Percentiles rank a stretch among this genome's conserved stretches.
These are phyloP conservation scores for Hypena proboscidalis DNA, from an alignment of 2,888 invertebrate species.

Conservation along the genomic window DNA sequence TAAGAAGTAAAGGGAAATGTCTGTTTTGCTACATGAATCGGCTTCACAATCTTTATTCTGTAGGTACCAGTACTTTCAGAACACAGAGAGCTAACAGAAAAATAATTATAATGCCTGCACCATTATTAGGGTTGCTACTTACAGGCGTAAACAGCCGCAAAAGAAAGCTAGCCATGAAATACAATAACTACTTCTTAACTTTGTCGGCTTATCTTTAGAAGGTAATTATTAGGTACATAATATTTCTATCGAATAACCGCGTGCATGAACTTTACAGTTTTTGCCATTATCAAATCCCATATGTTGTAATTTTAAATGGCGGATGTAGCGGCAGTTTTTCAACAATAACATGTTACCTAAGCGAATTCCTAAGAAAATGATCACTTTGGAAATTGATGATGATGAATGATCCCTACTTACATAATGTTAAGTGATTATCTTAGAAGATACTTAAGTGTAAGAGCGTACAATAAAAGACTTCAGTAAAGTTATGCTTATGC, in stretches of 20 bases:
- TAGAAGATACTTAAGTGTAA: no score
- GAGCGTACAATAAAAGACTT: no score
- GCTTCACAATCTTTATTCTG: no score
- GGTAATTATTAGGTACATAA: no score
- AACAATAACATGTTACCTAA: constrained; percentile 5
- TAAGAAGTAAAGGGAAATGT: no score
- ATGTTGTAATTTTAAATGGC: constrained; percentile 13
- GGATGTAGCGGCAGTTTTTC: constrained; percentile 1
- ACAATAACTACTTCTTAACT: constrained; percentile 2
- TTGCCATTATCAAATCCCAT: constrained; percentile 19
- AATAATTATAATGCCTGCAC: no score
- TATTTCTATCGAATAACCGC: constrained; percentile 22
- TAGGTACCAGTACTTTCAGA: no score
- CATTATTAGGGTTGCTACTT: neutral
- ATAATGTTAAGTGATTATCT: no score
- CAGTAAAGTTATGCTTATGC: no score
- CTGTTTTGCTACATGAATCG: no score
- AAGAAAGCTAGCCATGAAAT: neutral
- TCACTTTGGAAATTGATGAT: constrained; percentile 1
- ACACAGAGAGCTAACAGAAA: no score
- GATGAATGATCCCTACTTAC: neutral
- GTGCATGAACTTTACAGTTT: constrained; percentile 36
- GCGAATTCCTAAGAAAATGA: constrained; percentile 1
- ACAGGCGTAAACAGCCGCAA: neutral
- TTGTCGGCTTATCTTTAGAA: constrained; percentile 1